These are phyloP conservation scores for Rhegmatorhina hoffmannsi DNA, from an alignment of 2,113 vertebrate species.

Conservation along the genomic window DNA sequence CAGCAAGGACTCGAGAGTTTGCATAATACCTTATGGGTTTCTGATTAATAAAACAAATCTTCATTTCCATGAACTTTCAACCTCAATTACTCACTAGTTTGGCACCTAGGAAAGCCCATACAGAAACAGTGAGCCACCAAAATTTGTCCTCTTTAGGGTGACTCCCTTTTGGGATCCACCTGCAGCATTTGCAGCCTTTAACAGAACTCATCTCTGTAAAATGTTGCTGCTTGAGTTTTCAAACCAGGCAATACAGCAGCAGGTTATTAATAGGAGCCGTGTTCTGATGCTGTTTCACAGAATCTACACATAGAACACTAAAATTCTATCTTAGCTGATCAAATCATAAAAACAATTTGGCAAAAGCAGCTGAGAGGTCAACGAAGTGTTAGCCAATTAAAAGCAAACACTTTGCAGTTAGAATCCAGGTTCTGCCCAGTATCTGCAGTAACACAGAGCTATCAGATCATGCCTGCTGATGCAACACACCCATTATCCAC, in stretches of 20 bases:
- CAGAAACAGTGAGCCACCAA: neutral
- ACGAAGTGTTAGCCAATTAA: neutral
- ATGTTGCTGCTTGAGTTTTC: neutral
- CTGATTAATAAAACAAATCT: neutral
- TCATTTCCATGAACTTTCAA: neutral
- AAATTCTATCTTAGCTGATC: neutral
- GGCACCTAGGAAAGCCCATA: neutral
- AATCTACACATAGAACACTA: neutral
- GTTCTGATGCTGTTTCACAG: neutral
- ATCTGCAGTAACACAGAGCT: neutral
- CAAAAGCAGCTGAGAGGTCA: neutral
- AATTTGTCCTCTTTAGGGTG: neutral
- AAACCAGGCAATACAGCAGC: neutral
- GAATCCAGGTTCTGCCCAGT: neutral
- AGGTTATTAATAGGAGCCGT: neutral
- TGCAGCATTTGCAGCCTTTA: neutral
- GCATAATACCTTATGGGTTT: neutral
- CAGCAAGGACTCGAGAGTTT: neutral
- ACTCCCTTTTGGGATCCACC: neutral
- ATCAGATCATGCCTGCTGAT: neutral
- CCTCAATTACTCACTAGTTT: neutral
- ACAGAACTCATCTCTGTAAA: neutral
- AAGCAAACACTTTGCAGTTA: neutral
- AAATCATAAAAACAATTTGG: neutral
- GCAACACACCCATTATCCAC: conserved; percentile 18